These are phyloP conservation scores for Deroplatys truncata DNA, from an alignment of 2,888 invertebrate genomes.

Conservation along the genomic window DNA sequence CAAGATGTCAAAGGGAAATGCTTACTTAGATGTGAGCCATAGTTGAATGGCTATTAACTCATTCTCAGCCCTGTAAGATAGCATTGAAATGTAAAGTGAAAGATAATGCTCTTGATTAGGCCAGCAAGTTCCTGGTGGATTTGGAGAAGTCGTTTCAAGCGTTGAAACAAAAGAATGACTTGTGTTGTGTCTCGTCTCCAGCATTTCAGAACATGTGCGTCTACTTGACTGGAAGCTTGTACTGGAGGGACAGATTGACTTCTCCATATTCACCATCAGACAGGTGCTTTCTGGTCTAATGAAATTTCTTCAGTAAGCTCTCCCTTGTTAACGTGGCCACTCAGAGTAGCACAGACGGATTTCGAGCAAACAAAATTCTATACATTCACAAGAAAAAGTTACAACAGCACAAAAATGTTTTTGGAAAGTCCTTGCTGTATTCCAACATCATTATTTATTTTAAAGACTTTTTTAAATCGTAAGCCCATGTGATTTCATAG, in stretches of 20 bases:
- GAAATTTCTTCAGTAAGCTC: background rate
- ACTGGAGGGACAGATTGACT: background rate
- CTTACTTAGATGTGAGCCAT: slow-evolving; percentile 25
- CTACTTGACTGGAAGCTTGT: slow-evolving; percentile 19
- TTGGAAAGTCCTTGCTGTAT: background rate
- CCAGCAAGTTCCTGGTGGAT: slow-evolving; percentile 2
- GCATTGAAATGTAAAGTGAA: background rate
- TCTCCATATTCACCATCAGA: slow-evolving; percentile 15
- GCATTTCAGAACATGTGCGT: slow-evolving; percentile 22
- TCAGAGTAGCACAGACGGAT: background rate
- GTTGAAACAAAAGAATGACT: background rate
- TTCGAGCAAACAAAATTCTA: background rate
- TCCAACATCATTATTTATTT: background rate
- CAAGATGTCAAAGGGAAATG: slow-evolving; percentile 33
- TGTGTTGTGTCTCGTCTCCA: background rate
- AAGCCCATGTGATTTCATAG: slow-evolving; percentile 5
- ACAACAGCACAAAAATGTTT: background rate
- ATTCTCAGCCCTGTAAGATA: slow-evolving; percentile 9
- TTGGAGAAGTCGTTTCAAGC: slow-evolving; percentile 7
- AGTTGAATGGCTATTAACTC: slow-evolving; percentile 33
- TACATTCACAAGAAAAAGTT: background rate
- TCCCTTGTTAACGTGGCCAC: background rate
- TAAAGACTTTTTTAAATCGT: background rate
- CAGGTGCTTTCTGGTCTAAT: background rate
- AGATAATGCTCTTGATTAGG: background rate